Conservation (phyloP, 2,888 invertebrate species). For the Eupithecia centaureata region DNA sequence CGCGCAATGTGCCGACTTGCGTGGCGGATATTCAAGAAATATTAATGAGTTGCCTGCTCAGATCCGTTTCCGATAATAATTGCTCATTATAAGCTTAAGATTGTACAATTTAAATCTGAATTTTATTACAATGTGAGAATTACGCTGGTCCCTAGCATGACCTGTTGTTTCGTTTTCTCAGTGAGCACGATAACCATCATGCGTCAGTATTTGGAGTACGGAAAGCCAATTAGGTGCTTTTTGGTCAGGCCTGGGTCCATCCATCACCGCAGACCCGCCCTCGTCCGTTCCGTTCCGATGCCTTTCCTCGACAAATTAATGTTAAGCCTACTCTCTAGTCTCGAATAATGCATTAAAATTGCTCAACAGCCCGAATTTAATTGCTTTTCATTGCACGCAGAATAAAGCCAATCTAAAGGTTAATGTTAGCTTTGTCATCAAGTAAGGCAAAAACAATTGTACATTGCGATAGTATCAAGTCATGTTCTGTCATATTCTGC, state of each 20-base stretch:
- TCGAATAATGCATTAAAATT: slow-evolving; percentile 17
- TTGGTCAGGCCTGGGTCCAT: slow-evolving; percentile 71
- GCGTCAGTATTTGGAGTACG: slow-evolving; percentile 56
- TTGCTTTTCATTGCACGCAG: neutral
- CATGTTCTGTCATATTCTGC: slow-evolving; percentile 53
- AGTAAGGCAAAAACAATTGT: slow-evolving; percentile 53
- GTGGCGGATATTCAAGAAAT: slow-evolving; percentile 67
- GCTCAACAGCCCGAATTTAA: neutral
- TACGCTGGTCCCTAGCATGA: slow-evolving; percentile 28
- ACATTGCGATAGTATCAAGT: slow-evolving; percentile 49
- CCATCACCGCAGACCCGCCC: slow-evolving; percentile 74
- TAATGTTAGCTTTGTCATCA: slow-evolving; percentile 2
- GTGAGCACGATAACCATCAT: slow-evolving; percentile 60
- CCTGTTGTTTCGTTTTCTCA: slow-evolving; percentile 39
- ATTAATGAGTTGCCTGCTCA: slow-evolving; percentile 62
- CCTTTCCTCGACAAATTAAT: slow-evolving; percentile 48
- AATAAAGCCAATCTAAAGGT: neutral
- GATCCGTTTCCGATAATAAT: slow-evolving; percentile 67
- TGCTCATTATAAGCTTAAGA: slow-evolving; percentile 66
- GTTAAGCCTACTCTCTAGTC: slow-evolving; percentile 25
- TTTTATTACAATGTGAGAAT: slow-evolving; percentile 43
- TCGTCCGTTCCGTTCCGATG: slow-evolving; percentile 61
- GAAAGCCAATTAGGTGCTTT: slow-evolving; percentile 79
- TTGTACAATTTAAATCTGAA: slow-evolving; percentile 48
- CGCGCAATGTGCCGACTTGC: slow-evolving; percentile 58